Percentiles rank a stretch among this genome's conserved stretches.
Evolutionary conservation across 2,888 invertebrate species (phyloP).

Genomic region (Pteria penguin): DNA sequence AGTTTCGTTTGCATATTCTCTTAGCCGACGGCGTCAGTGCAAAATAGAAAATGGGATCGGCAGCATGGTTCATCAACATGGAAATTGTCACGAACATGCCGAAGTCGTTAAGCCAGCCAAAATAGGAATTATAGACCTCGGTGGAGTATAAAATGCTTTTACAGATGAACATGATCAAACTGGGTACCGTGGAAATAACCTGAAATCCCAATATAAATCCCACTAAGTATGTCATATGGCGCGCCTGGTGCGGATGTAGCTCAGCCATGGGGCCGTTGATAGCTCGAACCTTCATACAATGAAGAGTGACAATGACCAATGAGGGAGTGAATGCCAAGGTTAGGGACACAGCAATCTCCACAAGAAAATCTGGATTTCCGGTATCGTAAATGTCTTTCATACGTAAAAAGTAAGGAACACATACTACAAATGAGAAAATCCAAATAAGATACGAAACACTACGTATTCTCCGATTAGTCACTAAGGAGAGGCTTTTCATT

Average conservation of each 20-base stretch:
- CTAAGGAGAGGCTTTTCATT: neutral
- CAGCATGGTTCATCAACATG: neutral
- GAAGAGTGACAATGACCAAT: neutral
- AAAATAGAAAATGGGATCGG: neutral
- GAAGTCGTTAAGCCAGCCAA: neutral
- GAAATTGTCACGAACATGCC: neutral
- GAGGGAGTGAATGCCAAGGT: neutral
- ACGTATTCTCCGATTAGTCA: neutral
- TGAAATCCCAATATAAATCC: neutral
- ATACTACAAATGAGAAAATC: neutral
- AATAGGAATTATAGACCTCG: neutral
- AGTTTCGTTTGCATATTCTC: neutral
- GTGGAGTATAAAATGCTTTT: neutral
- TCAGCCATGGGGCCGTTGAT: neutral
- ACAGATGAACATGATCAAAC: neutral
- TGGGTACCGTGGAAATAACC: neutral
- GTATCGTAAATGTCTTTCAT: neutral
- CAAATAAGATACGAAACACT: neutral
- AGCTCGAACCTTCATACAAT: neutral
- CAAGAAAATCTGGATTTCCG: neutral
- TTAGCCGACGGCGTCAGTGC: neutral
- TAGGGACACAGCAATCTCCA: neutral
- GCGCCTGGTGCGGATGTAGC: neutral
- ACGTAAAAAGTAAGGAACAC: neutral
- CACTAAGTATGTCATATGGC: neutral